Percentiles rank a stretch among this genome's conserved stretches.
Conservation (phyloP, 1,140 invertebrate species). For the Euura lappo region DNA sequence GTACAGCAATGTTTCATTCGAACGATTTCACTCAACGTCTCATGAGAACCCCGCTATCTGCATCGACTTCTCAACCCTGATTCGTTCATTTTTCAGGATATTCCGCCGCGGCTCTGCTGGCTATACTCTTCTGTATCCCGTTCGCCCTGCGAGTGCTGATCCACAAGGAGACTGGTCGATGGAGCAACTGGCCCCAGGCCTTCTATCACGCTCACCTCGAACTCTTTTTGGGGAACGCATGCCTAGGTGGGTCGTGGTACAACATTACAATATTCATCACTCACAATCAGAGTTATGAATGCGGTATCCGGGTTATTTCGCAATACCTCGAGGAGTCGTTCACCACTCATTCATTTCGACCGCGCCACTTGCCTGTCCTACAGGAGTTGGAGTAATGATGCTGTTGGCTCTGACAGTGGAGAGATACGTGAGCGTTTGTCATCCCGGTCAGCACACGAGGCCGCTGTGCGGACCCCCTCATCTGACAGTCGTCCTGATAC, state of each 20-base stretch:
- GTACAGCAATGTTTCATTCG: too few species aligned
- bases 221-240: constrained; percentile 76
- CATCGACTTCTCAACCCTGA: too few species aligned
- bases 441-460: constrained; percentile 68
- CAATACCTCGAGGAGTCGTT: neutral
- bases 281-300: neutral
- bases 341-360: neutral
- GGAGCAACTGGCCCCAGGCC: constrained; percentile 68
- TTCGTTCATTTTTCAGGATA: constrained; percentile 62
- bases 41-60: too few species aligned
- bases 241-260: constrained; percentile 63
- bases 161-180: constrained; percentile 69
- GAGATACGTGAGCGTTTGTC: constrained; percentile 82
- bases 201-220: constrained; percentile 78
- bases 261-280: constrained; percentile 10
- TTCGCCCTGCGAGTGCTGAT: constrained; percentile 73
- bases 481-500: constrained; percentile 67
- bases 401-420: constrained; percentile 80
- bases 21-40: too few species aligned
- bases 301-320: neutral
- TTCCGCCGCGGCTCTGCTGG: constrained; percentile 73
- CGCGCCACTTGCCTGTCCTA: constrained; percentile 16
- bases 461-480: constrained; percentile 66
- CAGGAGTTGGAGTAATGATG: constrained; percentile 78
- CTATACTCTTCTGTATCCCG: constrained; percentile 74